Conservation (phyloP, 1,140 invertebrate genomes). For the Papilio xuthus region DNA sequence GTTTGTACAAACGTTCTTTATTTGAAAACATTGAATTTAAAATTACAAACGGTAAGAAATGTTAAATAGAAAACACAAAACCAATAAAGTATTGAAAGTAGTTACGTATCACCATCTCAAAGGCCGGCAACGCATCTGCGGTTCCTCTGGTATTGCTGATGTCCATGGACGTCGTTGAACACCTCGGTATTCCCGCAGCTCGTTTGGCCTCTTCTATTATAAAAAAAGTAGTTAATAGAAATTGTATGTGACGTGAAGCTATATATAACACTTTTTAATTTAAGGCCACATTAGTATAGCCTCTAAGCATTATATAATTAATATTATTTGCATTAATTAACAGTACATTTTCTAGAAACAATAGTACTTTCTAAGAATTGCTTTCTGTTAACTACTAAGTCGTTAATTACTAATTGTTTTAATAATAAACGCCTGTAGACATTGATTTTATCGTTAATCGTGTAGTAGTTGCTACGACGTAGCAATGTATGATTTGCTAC, state of each 20-base stretch:
- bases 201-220: no score
- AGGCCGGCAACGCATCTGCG: no score
- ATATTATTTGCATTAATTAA: neutral
- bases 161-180: no score
- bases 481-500: neutral
- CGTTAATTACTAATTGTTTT: neutral
- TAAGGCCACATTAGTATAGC: neutral
- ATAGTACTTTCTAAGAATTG: neutral
- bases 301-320: neutral
- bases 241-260: no score
- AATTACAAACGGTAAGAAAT: no score
- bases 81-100: no score
- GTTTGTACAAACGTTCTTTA: neutral
- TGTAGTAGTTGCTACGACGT: neutral
- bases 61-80: no score
- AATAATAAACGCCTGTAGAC: neutral
- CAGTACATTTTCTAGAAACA: neutral
- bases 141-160: no score
- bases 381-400: neutral
- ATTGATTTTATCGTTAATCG: neutral
- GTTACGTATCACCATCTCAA: no score
- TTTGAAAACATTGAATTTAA: neutral
- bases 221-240: no score
- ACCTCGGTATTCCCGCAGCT: no score
- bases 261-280: no score